phyloP scores from a whole-genome alignment of 53 echinoderm and acorn worm genomes.

The Mesocentrotus franciscanus region DNA sequence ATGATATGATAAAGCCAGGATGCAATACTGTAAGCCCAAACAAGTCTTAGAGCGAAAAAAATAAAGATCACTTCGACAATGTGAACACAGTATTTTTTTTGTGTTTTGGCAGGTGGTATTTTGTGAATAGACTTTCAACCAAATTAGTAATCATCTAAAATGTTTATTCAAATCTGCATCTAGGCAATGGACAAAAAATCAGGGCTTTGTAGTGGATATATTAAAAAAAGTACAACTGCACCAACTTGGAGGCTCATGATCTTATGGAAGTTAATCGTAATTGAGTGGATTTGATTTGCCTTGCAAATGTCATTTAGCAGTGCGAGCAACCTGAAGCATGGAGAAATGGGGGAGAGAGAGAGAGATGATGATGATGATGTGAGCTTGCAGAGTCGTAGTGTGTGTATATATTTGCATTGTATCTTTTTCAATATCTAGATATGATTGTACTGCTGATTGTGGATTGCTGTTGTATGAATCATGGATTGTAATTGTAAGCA shows the following conservation, averaged over 20 bases:
- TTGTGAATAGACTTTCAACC: not conserved
- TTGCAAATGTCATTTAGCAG: conserved; percentile 43
- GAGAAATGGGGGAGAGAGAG: not conserved
- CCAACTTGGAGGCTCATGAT: not conserved
- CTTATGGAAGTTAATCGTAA: conserved; percentile 15
- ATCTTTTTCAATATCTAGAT: not conserved
- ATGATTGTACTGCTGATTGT: not conserved
- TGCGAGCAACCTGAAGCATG: not conserved
- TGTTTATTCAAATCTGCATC: not conserved
- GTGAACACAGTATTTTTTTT: not conserved
- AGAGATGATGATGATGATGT: conserved; percentile 2
- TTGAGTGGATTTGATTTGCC: conserved; percentile 53
- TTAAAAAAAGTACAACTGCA: conserved; percentile 4
- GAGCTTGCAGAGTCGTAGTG: not conserved
- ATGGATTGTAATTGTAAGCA: not conserved
- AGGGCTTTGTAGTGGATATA: not conserved
- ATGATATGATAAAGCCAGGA: not conserved
- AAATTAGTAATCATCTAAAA: not conserved
- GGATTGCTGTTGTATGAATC: not conserved
- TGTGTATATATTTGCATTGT: not conserved
- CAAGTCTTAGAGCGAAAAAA: not conserved
- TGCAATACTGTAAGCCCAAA: not conserved
- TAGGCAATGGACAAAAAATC: not conserved
- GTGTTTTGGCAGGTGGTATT: not conserved
- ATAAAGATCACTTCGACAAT: not conserved